Base-by-base conservation (phyloP, 2,888 invertebrate genomes). In the Nomada ferruginata region DNA sequence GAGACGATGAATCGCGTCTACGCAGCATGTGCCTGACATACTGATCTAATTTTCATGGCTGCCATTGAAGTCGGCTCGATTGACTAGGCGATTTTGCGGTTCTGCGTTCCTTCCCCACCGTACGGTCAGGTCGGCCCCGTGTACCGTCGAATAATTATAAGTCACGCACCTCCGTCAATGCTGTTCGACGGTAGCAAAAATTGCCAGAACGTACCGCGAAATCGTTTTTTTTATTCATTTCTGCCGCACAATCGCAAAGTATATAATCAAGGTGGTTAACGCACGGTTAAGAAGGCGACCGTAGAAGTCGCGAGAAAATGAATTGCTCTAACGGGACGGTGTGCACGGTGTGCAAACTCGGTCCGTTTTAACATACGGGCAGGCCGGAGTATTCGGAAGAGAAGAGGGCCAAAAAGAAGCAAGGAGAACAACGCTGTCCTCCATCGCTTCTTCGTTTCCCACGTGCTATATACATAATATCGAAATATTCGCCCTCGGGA, bases 31-130 rank as follows among this genome's bases (percentile, higher is more conserved):
- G 53, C 47, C 57, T 88, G 87, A 85, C 88, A 88, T 65, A 85
- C 77, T 87, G 61, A 85, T 88, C 87, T 77, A 86, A 87, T 88
- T 87, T 88, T 84, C 83, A 76, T 64, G 81, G 64, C 23, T 76
- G 68, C 73, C 72, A 60, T 57, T 50, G 53, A 36, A 29, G 55
- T 55, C 52, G 60, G 59, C 66, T 73, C 74, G 74, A 77, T 86
- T 82, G 53, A 47, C 66, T 60, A 26, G 47, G 55, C 63, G 73
- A 76, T 76, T 85, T 79, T 76, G 85, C 71, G 78, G 47, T 50
- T 69, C 72, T 53, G 29, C 74, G 57, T 76, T 60, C 52, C 47
- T 29, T 36, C 36, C 26, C 53, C 44, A 18, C 44, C 23, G 20
- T 13, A 0, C 7, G 29, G n/a, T 70, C 29, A 44, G 29, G 4